Evolutionary conservation across 37 sponge, comb jelly and placozoan species (phyloP), one percentile per base, ranked within the genome.

Genomic region (Diacarnus erythraeanus): DNA sequence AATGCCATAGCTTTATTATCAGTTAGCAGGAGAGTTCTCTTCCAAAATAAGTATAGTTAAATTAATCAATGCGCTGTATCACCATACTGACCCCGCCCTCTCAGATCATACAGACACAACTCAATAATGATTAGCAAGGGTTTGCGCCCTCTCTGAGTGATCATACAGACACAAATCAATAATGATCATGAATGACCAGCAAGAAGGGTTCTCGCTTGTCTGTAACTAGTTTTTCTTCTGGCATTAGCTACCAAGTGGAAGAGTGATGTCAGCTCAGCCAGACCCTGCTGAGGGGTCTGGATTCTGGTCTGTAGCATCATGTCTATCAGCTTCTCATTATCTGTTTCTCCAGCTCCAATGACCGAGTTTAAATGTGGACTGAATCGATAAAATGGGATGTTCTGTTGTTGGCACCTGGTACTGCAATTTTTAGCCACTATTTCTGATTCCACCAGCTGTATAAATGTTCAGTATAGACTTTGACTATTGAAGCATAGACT

Each of bases 371-470:
- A 56, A 0, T 65, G 67, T 5, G 87, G 87, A 67, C 75, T 86
- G 75, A 86, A 86, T 2, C 87, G 80, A 39, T 86, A 86, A 59
- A 56, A 86, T 2, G 75, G 74, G 42, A 86, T 79, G 67, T 75
- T 66, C 54, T 80, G 87, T 15, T 39, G 75, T 27, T 60, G 38
- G 74, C 80, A 86, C 44, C 76, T 27, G 42, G 29, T 34, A 26
- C 18, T 72, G 33, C 86, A 85, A 41, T 64, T 71, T 36, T 78
- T 47, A 36, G 79, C 86, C 38, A 85, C 65, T 3, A 38, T 41
- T 51, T 85, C 86, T 27, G 86, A 69, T 64, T 78, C 79, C 39
- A 71, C 73, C 21, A 85, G 38, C 86, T 85, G 54, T 17, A 27
- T 27, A 59, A 27, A 10, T 59, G 60, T n/a, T n/a, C n/a, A n/a